Evolutionary conservation across 1,140 invertebrate species (phyloP).

Genomic region (Aphelinus certus): DNA sequence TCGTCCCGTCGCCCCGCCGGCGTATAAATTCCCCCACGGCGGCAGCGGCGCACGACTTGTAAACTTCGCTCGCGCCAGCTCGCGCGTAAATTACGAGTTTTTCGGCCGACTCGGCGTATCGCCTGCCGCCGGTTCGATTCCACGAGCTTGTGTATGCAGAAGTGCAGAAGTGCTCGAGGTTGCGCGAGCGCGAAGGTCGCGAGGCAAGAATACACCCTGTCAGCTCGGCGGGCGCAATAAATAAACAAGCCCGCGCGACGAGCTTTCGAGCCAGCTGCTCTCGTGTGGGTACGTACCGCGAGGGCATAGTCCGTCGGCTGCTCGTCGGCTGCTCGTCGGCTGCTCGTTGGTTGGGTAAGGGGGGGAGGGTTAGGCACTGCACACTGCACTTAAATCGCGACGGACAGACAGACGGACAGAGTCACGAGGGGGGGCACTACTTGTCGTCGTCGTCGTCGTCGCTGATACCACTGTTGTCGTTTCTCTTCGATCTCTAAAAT

Average conservation of each 20-base stretch:
- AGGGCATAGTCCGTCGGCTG: background rate
- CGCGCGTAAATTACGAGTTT: constrained; percentile 27
- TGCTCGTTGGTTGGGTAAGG: no score
- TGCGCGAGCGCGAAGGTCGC: no score
- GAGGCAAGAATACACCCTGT: no score
- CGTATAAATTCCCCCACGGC: background rate
- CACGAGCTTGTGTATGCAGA: no score
- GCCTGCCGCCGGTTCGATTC: no score
- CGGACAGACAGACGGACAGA: background rate
- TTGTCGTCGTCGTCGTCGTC: background rate
- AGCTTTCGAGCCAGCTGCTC: background rate
- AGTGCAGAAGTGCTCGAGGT: no score
- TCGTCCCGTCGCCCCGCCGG: no score
- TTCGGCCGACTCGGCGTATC: background rate
- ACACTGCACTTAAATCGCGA: no score
- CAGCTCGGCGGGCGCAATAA: no score
- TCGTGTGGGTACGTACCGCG: constrained; percentile 12
- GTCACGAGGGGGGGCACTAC: background rate
- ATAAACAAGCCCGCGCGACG: no score
- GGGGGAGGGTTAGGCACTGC: no score
- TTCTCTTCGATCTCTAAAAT: no score
- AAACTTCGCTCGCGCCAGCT: constrained; percentile 21
- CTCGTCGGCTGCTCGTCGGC: background rate
- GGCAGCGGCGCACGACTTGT: background rate
- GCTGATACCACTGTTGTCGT: background rate